These are phyloP conservation scores for Halyomorpha halys DNA, from an alignment of 1,140 invertebrate species.

Conservation along the genomic window DNA sequence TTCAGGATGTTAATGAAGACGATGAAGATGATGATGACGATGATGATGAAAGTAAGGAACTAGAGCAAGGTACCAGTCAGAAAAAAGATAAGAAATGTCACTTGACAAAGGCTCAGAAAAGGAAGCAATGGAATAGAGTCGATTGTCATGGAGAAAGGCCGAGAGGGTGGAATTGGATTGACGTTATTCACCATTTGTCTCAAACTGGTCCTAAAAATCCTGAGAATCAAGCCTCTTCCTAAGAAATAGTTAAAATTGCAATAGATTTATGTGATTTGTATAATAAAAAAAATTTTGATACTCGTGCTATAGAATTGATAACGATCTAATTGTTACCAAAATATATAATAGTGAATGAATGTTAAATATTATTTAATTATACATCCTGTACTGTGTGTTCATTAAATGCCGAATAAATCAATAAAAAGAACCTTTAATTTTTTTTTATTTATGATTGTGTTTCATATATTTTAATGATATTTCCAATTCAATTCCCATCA, in stretches of 20 bases:
- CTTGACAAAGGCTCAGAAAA: conserved; percentile 84
- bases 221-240: not conserved
- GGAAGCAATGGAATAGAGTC: conserved; percentile 70
- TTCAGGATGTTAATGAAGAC: conserved; percentile 3
- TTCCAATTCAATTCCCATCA: too few species aligned
- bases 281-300: too few species aligned
- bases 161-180: conserved; percentile 88
- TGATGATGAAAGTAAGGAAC: conserved; percentile 18
- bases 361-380: too few species aligned
- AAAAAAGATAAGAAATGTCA: conserved; percentile 66
- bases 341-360: too few species aligned
- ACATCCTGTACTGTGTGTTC: too few species aligned
- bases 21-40: conserved; percentile 4
- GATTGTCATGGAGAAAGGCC: conserved; percentile 74
- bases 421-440: too few species aligned
- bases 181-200: conserved; percentile 89
- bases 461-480: too few species aligned
- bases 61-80: not conserved
- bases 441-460: too few species aligned
- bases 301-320: too few species aligned
- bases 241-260: not conserved
- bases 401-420: too few species aligned
- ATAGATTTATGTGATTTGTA: too few species aligned
- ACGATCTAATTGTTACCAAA: too few species aligned
- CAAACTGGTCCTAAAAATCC: conserved; percentile 57